phyloP scores from a whole-genome alignment of 23 tunicate genomes.

The Phallusia fumigata region DNA sequence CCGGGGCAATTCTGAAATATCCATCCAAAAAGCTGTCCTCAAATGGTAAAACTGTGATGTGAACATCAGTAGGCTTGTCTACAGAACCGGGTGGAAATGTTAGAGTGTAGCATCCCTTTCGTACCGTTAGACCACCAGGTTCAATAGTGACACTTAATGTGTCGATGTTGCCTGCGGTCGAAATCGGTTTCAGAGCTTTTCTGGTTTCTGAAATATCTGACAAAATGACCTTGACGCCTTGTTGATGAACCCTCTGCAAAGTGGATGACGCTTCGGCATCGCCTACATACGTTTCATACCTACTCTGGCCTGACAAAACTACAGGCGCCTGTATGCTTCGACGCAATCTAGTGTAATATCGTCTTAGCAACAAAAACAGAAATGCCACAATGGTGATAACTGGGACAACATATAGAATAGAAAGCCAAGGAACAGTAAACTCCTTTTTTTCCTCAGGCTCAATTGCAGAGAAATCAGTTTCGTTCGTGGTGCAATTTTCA shows the following conservation, averaged over 20 bases:
- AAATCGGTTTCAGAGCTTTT: too few relatives aligned
- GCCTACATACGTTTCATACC: background rate
- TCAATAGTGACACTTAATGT: background rate
- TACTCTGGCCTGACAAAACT: background rate
- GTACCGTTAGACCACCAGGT: background rate
- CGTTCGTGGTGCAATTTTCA: background rate
- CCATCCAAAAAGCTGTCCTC: background rate
- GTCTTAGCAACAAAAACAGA: background rate
- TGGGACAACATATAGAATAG: background rate
- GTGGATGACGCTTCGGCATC: background rate
- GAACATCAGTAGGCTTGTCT: background rate
- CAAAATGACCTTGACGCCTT: background rate
- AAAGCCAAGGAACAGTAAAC: background rate
- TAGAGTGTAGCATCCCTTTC: slow-evolving; percentile 2
- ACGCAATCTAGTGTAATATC: background rate
- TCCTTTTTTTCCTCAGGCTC: background rate
- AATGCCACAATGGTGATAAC: background rate
- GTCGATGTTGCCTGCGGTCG: background rate
- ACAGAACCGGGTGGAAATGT: background rate
- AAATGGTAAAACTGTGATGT: background rate
- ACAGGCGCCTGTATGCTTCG: background rate
- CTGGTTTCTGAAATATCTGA: background rate
- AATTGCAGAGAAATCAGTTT: background rate
- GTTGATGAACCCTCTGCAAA: background rate
- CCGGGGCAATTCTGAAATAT: background rate